Conservation (phyloP, 2,888 invertebrate species). For the Allacma fusca region DNA sequence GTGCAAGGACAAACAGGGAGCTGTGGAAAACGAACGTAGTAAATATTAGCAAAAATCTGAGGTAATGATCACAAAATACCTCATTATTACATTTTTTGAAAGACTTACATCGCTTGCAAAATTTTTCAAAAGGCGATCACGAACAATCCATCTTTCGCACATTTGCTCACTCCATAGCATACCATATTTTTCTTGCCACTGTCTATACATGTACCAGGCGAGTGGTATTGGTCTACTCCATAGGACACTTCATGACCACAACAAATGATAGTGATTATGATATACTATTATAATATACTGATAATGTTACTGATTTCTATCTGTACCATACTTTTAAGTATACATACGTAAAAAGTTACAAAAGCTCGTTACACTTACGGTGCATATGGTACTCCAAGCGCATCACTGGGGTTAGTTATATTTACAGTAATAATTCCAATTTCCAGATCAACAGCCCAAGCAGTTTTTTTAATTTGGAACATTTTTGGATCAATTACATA, state of each 20-base stretch:
- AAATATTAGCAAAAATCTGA: background rate
- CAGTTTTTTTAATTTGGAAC: slow-evolving; percentile 72
- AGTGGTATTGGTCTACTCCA: slow-evolving; percentile 94
- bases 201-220: slow-evolving; percentile 89
- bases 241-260: slow-evolving; percentile 72
- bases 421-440: slow-evolving; percentile 88
- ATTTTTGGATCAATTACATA: slow-evolving; percentile 78
- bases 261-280: background rate
- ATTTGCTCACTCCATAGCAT: slow-evolving; percentile 80
- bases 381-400: slow-evolving; percentile 72
- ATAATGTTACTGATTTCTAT: no score
- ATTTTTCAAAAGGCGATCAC: slow-evolving; percentile 82
- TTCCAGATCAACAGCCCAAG: slow-evolving; percentile 76
- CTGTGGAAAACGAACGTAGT: slow-evolving; percentile 49
- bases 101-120: slow-evolving; percentile 75
- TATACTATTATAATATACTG: background rate
- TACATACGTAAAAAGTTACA: no score
- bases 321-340: no score
- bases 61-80: no score
- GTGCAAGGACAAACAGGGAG: slow-evolving; percentile 86
- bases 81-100: no score
- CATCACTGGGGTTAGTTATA: slow-evolving; percentile 77
- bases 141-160: slow-evolving; percentile 90
- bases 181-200: slow-evolving; percentile 86
- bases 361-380: slow-evolving; percentile 72